phyloP scores from a whole-genome alignment of 2,113 vertebrate genomes.

The Euleptes europaea region DNA sequence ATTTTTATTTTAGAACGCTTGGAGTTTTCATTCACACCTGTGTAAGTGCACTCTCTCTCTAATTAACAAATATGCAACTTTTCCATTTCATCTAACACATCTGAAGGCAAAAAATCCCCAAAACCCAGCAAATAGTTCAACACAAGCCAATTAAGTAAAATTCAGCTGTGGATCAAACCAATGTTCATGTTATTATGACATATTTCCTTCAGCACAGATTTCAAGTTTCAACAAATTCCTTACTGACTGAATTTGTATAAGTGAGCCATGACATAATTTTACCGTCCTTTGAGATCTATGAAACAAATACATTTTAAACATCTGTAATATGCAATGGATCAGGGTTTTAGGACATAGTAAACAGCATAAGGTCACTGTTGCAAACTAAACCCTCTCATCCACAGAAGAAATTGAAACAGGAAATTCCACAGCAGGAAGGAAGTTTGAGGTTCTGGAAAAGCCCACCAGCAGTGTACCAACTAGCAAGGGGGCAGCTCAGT shows the following conservation, averaged over 20 bases:
- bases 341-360: no score
- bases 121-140: constrained; percentile 39
- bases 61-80: background rate
- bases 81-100: constrained; percentile 14
- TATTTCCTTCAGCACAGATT: background rate
- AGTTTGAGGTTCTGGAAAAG: background rate
- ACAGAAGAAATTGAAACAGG: background rate
- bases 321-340: no score
- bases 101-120: constrained; percentile 1
- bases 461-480: rapidly evolving
- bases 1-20: background rate
- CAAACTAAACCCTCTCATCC: background rate
- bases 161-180: constrained; percentile 27
- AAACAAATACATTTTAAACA: background rate
- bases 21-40: background rate
- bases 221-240: constrained; percentile 13
- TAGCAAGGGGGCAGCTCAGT: background rate
- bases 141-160: constrained; percentile 36
- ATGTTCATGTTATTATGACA: constrained; percentile 27
- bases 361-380: no score
- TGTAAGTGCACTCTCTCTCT: background rate
- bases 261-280: background rate
- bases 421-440: background rate
- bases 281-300: background rate
- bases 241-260: background rate